Percentiles rank a stretch among this genome's conserved stretches.
Conservation (phyloP, 2,113 vertebrate species). For the Oreocharis arfaki region DNA sequence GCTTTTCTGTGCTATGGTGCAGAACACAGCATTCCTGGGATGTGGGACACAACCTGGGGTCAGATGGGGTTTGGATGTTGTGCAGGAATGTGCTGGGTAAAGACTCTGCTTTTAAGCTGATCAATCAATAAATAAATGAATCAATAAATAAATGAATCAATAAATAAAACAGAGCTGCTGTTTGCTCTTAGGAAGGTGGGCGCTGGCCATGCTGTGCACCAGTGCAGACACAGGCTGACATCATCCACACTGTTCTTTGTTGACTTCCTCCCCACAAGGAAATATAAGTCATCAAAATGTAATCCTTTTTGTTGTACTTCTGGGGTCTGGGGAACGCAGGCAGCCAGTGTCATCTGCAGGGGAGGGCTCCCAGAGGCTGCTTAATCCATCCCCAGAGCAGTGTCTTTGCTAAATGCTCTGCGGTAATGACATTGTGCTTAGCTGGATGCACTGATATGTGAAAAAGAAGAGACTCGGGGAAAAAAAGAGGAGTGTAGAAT, state of each 20-base stretch:
- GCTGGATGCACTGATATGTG: not conserved
- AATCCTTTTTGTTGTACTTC: not conserved
- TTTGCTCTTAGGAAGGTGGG: rapidly evolving
- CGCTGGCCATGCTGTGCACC: rapidly evolving
- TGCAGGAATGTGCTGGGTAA: too few relatives aligned
- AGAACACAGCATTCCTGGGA: not conserved
- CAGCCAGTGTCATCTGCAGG: not conserved
- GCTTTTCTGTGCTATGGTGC: rapidly evolving
- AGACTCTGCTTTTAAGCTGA: not conserved
- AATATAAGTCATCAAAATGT: not conserved
- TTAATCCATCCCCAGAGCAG: not conserved
- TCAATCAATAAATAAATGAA: rapidly evolving
- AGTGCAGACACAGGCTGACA: not conserved
- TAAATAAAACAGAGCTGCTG: too few relatives aligned
- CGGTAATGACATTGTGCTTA: not conserved
- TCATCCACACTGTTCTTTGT: rapidly evolving
- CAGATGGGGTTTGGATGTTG: rapidly evolving
- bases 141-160: rapidly evolving
- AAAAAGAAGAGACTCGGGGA: not conserved
- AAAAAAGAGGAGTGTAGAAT: not conserved
- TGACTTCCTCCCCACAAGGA: not conserved
- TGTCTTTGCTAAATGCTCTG: not conserved
- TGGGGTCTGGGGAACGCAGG: not conserved
- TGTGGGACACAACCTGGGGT: rapidly evolving
- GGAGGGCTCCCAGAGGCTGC: not conserved